Conservation (phyloP, 2,888 invertebrate genomes). For the Spialia ferax region DNA sequence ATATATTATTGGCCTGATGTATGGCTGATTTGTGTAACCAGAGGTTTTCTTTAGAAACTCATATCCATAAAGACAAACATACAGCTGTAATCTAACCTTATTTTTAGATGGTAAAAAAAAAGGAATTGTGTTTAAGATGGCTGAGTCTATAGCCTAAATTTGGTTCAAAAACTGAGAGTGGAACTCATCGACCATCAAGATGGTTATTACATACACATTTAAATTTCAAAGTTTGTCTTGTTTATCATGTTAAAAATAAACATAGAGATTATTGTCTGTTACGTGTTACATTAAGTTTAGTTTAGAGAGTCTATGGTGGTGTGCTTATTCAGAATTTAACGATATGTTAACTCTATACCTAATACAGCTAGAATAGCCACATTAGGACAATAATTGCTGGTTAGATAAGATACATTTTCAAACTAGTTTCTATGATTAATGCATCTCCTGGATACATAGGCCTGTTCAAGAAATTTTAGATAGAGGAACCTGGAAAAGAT, state of each 20-base stretch:
- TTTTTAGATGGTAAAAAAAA: neutral
- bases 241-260: neutral
- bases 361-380: neutral
- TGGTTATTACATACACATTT: neutral
- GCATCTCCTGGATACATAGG: neutral
- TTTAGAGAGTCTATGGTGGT: too few relatives aligned
- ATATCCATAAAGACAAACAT: neutral
- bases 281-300: too few relatives aligned
- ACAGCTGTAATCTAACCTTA: neutral
- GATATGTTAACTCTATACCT: neutral
- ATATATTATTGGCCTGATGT: neutral
- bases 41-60: neutral
- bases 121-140: neutral
- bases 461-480: neutral
- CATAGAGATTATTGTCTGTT: too few relatives aligned
- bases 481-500: neutral
- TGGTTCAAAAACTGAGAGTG: neutral
- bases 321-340: too few relatives aligned
- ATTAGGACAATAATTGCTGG: neutral
- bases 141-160: neutral
- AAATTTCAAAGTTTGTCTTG: neutral
- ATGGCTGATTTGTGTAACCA: neutral
- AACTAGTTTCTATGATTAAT: neutral
- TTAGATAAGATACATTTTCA: neutral
- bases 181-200: neutral